Evolutionary conservation across 2,888 invertebrate species (phyloP), one percentile per base, ranked within the genome.

Genomic region (Troglohyphantes excavatus): DNA sequence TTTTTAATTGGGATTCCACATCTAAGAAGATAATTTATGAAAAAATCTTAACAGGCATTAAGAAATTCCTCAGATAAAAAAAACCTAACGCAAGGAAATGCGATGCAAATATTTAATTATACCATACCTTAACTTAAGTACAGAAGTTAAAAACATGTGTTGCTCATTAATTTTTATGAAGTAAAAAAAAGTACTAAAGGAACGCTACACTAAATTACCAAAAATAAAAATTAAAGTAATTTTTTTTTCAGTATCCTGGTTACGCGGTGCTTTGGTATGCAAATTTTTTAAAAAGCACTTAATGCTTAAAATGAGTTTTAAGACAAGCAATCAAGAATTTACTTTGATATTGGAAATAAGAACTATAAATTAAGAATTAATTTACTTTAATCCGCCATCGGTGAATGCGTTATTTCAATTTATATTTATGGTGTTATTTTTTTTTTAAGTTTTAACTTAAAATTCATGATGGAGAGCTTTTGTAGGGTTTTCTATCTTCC

Each of bases 281-380:
- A 65, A 78, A 78, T 78, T 78, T 63, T 19, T 39, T 5, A 72
- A 72, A 72, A 26, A 65, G 17, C 63, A 39, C 65, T 43, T 63
- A 65, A 78, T 78, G 17, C 63, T 78, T 78, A 78, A 78, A 78
- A 65, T 65, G 59, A 63, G 65, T 65, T 78, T 61, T 63, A 43
- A 39, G 33, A 19, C 65, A 78, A 78, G 76, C 23, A 23, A 78
- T 65, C 43, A 33, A 6, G 29, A 63, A 78, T 78, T 65, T 33
- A 68, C 29, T 33, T 33, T 17, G 39, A 39, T 65, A 26, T 65
- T 29, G 21, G 23, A 68, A 68, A 78, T 63, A 13, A 19, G 65
- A 61, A 21, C 39, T 78, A 39, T 78, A 78, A 78, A 78, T 78
- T 78, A 43, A 23, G 21, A 23, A 39, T 43, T 78, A 78, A 78